A percentile compares a stretch with the other conserved stretches of the same genome.
These are phyloP conservation scores for Hystrix cristata DNA, from an alignment of 2,113 vertebrate genomes.

Conservation along the genomic window DNA sequence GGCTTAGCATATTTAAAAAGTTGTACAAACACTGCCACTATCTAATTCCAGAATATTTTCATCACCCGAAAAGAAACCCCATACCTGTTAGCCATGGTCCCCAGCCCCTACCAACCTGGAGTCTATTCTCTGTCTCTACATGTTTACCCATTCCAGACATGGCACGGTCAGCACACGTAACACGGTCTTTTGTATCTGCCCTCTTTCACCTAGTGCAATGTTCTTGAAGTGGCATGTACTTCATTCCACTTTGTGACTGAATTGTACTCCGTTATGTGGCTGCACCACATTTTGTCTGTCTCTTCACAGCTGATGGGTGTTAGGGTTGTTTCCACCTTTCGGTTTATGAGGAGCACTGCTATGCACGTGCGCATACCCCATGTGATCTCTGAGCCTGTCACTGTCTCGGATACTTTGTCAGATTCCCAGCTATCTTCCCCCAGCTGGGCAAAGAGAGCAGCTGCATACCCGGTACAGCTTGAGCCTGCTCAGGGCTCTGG, in stretches of 20 bases:
- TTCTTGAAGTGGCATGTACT: not conserved
- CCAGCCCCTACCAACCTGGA: not conserved
- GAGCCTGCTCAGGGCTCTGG: not conserved
- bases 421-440: not conserved
- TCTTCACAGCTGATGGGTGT: not conserved
- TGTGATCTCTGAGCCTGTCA: not conserved
- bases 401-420: not conserved
- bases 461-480: accelerated
- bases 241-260: not conserved
- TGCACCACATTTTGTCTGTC: not conserved
- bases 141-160: not conserved
- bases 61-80: not conserved
- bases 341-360: not conserved
- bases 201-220: not conserved
- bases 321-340: not conserved
- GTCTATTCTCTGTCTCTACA: not conserved
- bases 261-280: not conserved
- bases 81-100: not conserved
- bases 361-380: accelerated
- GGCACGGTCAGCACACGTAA: not conserved
- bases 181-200: not conserved
- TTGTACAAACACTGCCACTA: not conserved
- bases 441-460: not conserved
- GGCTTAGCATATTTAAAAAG: not conserved
- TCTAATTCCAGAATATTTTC: not conserved